Evolutionary conservation across 2,888 invertebrate species (phyloP), one percentile per base, ranked within the genome.

Genomic region (Mechanitis messenoides): DNA sequence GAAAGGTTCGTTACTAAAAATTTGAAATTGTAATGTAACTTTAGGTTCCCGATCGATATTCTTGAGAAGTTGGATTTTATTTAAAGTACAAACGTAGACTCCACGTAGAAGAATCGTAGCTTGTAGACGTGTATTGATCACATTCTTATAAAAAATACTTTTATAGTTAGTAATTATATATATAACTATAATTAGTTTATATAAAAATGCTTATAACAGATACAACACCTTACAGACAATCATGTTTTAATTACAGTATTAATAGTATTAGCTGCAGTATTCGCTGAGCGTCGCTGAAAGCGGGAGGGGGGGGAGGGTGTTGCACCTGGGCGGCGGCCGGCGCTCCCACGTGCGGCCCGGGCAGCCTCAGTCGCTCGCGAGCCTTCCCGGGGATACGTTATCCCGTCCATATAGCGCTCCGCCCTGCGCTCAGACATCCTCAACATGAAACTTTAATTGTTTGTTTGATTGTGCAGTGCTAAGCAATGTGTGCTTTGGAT

Each of bases 271-370:
- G 50, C 50, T 50, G 50, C 50, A 47, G 47, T 47, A 31, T 50
- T 50, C 50, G 7, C 9, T 33, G 66, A 55, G 50, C 57, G 56
- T 58, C 45, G 58, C 53, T 33, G 56, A 61, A 63, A 53, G 68
- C 64, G 68, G 58, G 65, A 66, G 69, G 61, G 68, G 73, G 69
- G 75, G 75, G 76, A 74, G 76, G 76, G 80, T 75, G 83, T 79
- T 86, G 86, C 86, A 85, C 84, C 84, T 85, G 86, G 86, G 85
- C 84, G 85, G 85, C 83, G 84, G 81, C 71, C 81, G 83, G 79
- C 79, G 76, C 78, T 71, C 73, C 79, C 86, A 84, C 85, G 87
- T 84, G 87, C 42, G 42, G 42, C 86, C 84, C 83, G 83, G 83
- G 81, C 80, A 69, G 72, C 76, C 78, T 79, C 83, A 85, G 84